Evolutionary conservation across 2,113 vertebrate genomes (phyloP), one percentile per base, ranked within the genome.

Genomic region (Eonycteris spelaea): DNA sequence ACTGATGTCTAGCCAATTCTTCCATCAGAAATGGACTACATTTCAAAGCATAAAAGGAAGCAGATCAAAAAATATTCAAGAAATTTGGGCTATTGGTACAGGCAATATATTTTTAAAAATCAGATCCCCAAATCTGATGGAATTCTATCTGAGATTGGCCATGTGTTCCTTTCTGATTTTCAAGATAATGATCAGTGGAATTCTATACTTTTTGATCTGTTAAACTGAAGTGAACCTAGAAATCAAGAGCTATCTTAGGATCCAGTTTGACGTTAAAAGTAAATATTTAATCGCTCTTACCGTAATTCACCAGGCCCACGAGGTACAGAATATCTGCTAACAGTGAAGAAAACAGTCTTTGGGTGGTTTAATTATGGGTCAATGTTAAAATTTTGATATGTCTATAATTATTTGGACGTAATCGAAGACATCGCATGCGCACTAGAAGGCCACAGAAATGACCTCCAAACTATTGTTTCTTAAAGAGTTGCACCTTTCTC

Each of bases 31-130:
- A 75, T 70, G 67, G 79, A 85, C 35, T 88, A 11, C 21, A 73
- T 90, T 87, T 92, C 67, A 92, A 95, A 87, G 45, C 53, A 70
- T 67, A 38, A 55, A 61, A 63, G 71, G 14, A 92, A 95, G 48
- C 65, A 71, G 65, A n/a, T 78, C 51, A 68, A 75, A 4, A 82
- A 21, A 80, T 86, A 71, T 45, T 93, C 24, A 87, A 74, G 84
- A 70, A 71, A 86, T 93, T 40, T 94, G 83, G 38, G 9, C 67
- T 87, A 18, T 84, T 84, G 67, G 40, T 77, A 67, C 53, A 88
- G 83, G 79, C 13, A 57, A 43, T 35, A 26, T 85, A 51, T 65
- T 35, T 84, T 59, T n/a, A 26, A 68, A 75, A 55, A 63, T 6
- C 11, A 78, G 65, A 91, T 71, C 55, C 57, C 59, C 45, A 91